Evolutionary conservation across 1,140 invertebrate genomes (phyloP).

Genomic region (Colletes gigas): DNA sequence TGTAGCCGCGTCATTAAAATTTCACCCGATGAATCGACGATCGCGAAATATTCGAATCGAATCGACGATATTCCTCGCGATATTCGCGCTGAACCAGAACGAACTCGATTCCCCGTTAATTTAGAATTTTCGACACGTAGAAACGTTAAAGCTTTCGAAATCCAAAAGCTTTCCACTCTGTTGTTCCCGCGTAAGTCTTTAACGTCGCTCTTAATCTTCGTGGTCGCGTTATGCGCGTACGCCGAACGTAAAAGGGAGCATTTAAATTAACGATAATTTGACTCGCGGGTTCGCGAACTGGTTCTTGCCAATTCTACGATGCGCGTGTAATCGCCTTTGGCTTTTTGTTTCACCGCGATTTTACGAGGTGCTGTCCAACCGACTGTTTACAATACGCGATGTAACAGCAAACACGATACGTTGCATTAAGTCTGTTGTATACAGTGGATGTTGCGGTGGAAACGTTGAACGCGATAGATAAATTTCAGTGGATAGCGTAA

Average conservation of each 20-base stretch:
- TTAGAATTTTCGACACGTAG: slow-evolving; percentile 67
- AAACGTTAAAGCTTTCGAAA: slow-evolving; percentile 63
- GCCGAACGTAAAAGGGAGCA: slow-evolving; percentile 60
- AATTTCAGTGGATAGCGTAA: no score
- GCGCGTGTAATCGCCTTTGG: slow-evolving; percentile 43
- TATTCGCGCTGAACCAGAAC: slow-evolving; percentile 24
- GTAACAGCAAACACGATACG: neutral
- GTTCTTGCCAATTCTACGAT: slow-evolving; percentile 39
- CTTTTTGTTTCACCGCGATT: slow-evolving; percentile 14
- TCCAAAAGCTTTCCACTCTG: slow-evolving; percentile 44
- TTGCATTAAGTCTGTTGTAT: slow-evolving; percentile 10
- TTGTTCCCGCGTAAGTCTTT: slow-evolving; percentile 50
- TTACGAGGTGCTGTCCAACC: slow-evolving; percentile 33
- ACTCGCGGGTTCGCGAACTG: slow-evolving; percentile 49
- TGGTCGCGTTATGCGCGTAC: slow-evolving; percentile 44
- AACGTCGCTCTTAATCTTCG: slow-evolving; percentile 61
- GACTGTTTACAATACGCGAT: slow-evolving; percentile 16
- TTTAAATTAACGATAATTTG: slow-evolving; percentile 69
- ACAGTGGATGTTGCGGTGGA: neutral
- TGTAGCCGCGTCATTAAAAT: slow-evolving; percentile 13
- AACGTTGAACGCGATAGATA: neutral
- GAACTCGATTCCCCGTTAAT: slow-evolving; percentile 57
- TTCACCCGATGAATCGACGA: slow-evolving; percentile 17
- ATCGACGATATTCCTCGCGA: slow-evolving; percentile 15
- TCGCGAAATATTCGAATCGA: slow-evolving; percentile 21